Percentiles rank a stretch among this genome's conserved stretches.
These are phyloP conservation scores for Hydropsyche tenuis DNA, from an alignment of 1,140 invertebrate species.

Conservation along the genomic window DNA sequence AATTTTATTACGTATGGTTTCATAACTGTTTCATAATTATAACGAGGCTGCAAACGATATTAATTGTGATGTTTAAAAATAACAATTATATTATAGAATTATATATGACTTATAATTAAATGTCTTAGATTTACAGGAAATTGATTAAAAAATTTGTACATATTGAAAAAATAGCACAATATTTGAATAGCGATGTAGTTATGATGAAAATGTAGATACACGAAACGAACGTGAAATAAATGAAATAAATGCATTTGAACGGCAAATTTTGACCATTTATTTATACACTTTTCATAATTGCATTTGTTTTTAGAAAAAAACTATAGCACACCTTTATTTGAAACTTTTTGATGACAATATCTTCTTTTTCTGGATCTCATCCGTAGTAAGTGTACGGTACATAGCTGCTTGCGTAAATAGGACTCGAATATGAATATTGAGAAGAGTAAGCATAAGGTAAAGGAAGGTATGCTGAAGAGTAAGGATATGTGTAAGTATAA, in stretches of 20 bases:
- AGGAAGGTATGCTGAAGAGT: too few species aligned
- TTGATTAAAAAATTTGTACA: slow-evolving; percentile 24
- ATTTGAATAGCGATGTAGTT: slow-evolving; percentile 26
- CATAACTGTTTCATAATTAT: too few species aligned
- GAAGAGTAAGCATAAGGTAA: slow-evolving; percentile 54
- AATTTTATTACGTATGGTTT: too few species aligned
- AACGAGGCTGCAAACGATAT: neutral
- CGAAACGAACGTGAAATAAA: slow-evolving; percentile 32
- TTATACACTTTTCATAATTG: neutral
- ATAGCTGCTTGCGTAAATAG: slow-evolving; percentile 51
- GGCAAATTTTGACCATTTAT: neutral
- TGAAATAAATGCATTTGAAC: neutral
- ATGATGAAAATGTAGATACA: slow-evolving; percentile 33
- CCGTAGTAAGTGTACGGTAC: slow-evolving; percentile 7
- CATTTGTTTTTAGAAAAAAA: neutral
- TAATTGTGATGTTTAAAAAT: slow-evolving; percentile 18
- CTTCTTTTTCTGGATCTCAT: neutral
- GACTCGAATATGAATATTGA: slow-evolving; percentile 55
- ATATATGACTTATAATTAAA: neutral
- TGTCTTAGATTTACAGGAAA: slow-evolving; percentile 20
- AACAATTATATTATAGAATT: neutral
- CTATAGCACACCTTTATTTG: too few species aligned
- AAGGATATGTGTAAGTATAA: slow-evolving; percentile 54
- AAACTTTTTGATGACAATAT: too few species aligned
- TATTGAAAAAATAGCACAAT: slow-evolving; percentile 30